These are phyloP conservation scores for Diachrysia chrysitis DNA, from an alignment of 2,888 invertebrate species.

Conservation along the genomic window DNA sequence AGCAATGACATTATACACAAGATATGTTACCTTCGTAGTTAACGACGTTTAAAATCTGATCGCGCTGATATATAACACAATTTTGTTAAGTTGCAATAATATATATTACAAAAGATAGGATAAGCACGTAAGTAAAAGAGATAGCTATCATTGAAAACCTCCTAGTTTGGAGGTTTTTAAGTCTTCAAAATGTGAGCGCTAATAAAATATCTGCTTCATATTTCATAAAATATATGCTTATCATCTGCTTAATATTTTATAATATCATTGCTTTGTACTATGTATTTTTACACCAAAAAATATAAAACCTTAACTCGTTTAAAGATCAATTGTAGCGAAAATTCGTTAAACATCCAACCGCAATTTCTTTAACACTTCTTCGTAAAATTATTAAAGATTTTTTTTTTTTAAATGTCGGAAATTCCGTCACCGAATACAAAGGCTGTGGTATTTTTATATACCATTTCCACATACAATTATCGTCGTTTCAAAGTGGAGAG, in stretches of 20 bases:
- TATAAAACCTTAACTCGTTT: background rate
- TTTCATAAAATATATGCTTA: too few species aligned
- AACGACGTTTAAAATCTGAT: too few species aligned
- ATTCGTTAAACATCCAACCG: constrained; percentile 9
- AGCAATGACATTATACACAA: too few species aligned
- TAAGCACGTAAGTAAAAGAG: too few species aligned
- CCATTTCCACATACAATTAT: constrained; percentile 68
- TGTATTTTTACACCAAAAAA: background rate
- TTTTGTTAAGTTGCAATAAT: too few species aligned
- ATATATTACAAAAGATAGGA: too few species aligned
- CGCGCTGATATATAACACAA: too few species aligned
- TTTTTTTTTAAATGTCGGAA: constrained; percentile 54
- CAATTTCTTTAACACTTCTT: constrained; percentile 23
- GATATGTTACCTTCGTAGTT: too few species aligned
- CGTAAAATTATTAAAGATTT: constrained; percentile 54
- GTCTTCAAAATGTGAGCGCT: too few species aligned
- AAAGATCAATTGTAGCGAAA: constrained; percentile 7
- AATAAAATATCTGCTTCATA: too few species aligned
- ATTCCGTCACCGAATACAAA: constrained; percentile 56
- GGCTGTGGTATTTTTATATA: constrained; percentile 63
- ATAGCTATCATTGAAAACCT: too few species aligned
- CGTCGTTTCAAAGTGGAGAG: constrained; percentile 60
- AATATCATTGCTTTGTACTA: background rate
- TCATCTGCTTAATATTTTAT: background rate
- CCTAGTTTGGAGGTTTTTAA: too few species aligned